Base-by-base conservation (phyloP, 2,888 invertebrate genomes). In the Allophyes oxyacanthae region DNA sequence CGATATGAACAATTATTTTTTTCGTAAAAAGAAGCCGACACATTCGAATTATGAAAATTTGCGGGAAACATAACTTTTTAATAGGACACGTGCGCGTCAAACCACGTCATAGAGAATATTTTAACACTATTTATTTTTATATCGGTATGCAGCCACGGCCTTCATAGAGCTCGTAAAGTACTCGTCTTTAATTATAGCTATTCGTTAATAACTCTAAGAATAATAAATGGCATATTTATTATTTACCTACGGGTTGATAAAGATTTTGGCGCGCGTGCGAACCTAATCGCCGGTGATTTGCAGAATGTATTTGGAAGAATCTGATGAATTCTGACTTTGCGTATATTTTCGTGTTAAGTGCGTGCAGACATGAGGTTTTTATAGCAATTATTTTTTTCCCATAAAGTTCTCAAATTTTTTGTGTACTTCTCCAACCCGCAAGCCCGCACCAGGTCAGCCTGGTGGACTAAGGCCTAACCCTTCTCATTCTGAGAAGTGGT, bases 141-240 rank as follows among this genome's bases (percentile, higher is more conserved):
- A 75, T 54, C 46, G 10, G 72, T 49, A 60, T 59, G 59, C 42
- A 30, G 13, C 33, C 13, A 37, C 48, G 64, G 52, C 77, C 64
- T 75, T 72, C 72, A 28, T 40, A 40, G 28, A 56, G 37, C 54
- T 75, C 72, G 57, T 79, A 73, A 70, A 74, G 56, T 51, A 55
- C 44, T 75, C 74, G 70, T 74, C 72, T 50, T 54, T 53, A 58
- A 58, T 71, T 44, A 48, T 62, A 54, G 54, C 48, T 45, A 59
- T 66, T 66, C 65, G 63, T 59, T 64, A 71, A 20, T 4, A 20
- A 71, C 63, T 63, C 67, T 48, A 63, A 64, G 46, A 69, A 75
- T 73, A 75, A 73, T 71, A 67, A 75, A 78, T 57, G 49, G 59
- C 51, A 54, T 62, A 64, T 64, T 73, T 61, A 62, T 61, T 70